Evolutionary conservation across 64 coral and sea anemone species (phyloP).

Genomic region (Porites lutea): DNA sequence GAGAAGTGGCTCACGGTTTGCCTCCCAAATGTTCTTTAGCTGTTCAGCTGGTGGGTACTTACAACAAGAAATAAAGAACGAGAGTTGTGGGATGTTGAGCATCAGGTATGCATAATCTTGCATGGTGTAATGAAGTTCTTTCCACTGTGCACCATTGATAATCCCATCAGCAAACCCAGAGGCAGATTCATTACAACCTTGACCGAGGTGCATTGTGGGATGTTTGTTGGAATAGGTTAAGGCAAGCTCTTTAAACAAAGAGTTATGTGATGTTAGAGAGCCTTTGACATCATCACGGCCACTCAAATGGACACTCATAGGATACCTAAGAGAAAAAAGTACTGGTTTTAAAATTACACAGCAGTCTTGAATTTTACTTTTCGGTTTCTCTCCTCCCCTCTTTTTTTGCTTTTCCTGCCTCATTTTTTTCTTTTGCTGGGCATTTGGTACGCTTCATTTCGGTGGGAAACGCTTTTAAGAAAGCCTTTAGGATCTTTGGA

Average conservation of each 20-base stretch:
- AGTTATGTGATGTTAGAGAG: slow-evolving; percentile 73
- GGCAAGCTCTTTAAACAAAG: slow-evolving; percentile 82
- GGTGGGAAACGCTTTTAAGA: too few species aligned
- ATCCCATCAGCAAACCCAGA: slow-evolving; percentile 76
- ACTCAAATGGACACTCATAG: slow-evolving; percentile 52
- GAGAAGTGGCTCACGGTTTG: slow-evolving; percentile 75
- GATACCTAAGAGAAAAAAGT: slow-evolving; percentile 71
- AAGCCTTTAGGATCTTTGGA: too few species aligned
- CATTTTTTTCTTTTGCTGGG: too few species aligned
- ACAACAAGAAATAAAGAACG: slow-evolving; percentile 92
- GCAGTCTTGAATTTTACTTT: too few species aligned
- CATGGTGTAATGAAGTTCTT: slow-evolving; percentile 77
- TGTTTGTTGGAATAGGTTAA: slow-evolving; percentile 75
- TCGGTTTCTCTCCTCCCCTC: too few species aligned
- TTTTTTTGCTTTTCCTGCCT: too few species aligned
- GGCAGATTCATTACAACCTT: slow-evolving; percentile 72
- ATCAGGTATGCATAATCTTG: slow-evolving; percentile 89
- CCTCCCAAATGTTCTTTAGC: slow-evolving; percentile 61
- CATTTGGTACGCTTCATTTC: too few species aligned
- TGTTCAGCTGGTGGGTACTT: slow-evolving; percentile 61
- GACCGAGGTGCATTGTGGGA: slow-evolving; percentile 87
- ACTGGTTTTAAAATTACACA: too few species aligned
- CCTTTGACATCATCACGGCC: slow-evolving; percentile 43
- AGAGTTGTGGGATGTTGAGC: slow-evolving; percentile 75
- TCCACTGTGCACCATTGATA: slow-evolving; percentile 77